Percentiles rank a stretch among this genome's conserved stretches.
Conservation (phyloP, 2,797 vertebrate species). For the Pseudochromis fuscus region DNA sequence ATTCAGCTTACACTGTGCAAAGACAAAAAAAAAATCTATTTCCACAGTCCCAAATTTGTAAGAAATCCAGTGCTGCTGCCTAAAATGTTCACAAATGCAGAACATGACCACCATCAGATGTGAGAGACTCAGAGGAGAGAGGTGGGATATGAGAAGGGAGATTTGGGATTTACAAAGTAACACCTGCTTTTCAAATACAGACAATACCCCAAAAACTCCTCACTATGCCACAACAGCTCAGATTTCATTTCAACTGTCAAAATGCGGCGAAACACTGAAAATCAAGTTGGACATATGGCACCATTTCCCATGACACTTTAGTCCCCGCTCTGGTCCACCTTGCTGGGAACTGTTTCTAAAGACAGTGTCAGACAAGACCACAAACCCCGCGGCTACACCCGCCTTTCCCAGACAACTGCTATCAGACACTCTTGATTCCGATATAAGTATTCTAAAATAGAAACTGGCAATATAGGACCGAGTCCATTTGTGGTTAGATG, state of each 20-base stretch:
- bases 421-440: slow-evolving; percentile 86
- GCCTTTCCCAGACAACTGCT: slow-evolving; percentile 84
- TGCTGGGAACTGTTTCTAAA: slow-evolving; percentile 86
- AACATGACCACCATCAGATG: slow-evolving; percentile 56
- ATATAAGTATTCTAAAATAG: slow-evolving; percentile 84
- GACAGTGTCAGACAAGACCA: slow-evolving; percentile 84
- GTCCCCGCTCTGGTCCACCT: slow-evolving; percentile 75
- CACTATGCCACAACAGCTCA: slow-evolving; percentile 46
- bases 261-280: slow-evolving; percentile 73
- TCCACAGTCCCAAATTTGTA: slow-evolving; percentile 25
- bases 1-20: slow-evolving; percentile 7
- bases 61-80: slow-evolving; percentile 12
- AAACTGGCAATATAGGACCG: slow-evolving; percentile 72
- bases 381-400: slow-evolving; percentile 79
- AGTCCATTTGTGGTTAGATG: slow-evolving; percentile 81
- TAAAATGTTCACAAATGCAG: slow-evolving; percentile 55
- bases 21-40: slow-evolving; percentile 37
- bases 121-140: slow-evolving; percentile 57
- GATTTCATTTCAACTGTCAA: slow-evolving; percentile 74
- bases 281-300: slow-evolving; percentile 81
- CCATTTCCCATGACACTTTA: slow-evolving; percentile 83
- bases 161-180: slow-evolving; percentile 80
- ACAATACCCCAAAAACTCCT: slow-evolving; percentile 63
- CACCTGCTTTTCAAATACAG: slow-evolving; percentile 78
- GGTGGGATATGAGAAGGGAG: slow-evolving; percentile 79